Evolutionary conservation across 1,140 invertebrate species (phyloP).

Genomic region (Drosophila grimshawi): DNA sequence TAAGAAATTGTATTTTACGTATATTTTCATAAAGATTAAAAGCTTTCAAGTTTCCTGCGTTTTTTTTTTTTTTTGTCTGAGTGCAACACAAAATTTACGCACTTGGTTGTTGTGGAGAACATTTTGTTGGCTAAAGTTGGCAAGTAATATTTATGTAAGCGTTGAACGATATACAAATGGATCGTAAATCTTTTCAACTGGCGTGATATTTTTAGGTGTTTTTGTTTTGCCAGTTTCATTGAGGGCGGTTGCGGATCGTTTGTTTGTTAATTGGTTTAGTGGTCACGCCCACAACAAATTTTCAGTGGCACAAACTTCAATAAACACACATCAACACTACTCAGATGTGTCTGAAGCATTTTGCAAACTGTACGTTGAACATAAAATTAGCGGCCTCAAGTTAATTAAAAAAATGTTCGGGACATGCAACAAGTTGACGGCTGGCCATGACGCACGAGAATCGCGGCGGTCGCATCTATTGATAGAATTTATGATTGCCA

Average conservation of each 20-base stretch:
- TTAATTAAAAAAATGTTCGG: conserved; percentile 54
- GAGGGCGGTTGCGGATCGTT: not conserved
- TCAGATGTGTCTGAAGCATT: conserved; percentile 14
- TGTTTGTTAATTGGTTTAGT: conserved; percentile 19
- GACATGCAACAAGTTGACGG: conserved; percentile 77
- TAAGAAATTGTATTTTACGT: too few species aligned
- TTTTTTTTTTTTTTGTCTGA: too few species aligned
- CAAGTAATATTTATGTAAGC: conserved; percentile 17
- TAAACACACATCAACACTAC: not conserved
- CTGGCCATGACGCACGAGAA: conserved; percentile 71
- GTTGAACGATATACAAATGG: conserved; percentile 59
- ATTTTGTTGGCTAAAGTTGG: too few species aligned
- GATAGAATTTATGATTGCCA: conserved; percentile 76
- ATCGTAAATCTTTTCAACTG: conserved; percentile 65
- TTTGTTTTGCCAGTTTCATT: conserved; percentile 7
- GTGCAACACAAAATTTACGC: not conserved
- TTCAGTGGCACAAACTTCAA: conserved; percentile 10
- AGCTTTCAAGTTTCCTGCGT: too few species aligned
- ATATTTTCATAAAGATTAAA: too few species aligned
- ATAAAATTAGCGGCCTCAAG: conserved; percentile 52
- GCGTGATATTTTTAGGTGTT: not conserved
- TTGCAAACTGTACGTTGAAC: conserved; percentile 32
- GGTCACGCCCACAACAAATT: conserved; percentile 24
- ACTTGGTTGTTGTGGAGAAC: not conserved
- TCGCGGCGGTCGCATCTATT: conserved; percentile 35